A percentile compares a stretch with the other conserved stretches of the same genome.
Conservation (phyloP, 2,113 vertebrate genomes). For the Daboia siamensis region DNA sequence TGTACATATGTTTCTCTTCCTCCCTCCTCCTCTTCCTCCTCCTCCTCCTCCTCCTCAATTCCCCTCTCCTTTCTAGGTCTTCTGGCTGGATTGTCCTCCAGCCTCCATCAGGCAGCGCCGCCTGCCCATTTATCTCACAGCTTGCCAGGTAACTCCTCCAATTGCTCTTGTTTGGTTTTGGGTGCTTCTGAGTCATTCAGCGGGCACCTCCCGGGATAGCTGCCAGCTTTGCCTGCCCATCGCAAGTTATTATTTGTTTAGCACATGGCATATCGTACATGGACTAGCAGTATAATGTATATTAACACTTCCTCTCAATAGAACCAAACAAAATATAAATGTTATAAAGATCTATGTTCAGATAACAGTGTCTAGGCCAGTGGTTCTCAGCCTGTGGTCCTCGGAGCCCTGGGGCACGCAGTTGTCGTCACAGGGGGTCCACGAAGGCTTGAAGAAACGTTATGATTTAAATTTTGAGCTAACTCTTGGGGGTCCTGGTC, state of each 20-base stretch:
- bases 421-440: background rate
- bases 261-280: too few species aligned
- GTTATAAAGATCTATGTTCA: background rate
- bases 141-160: constrained; percentile 78
- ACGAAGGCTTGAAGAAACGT: background rate
- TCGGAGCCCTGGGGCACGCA: accelerated
- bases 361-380: background rate
- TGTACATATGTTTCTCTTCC: constrained; percentile 65
- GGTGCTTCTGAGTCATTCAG: background rate
- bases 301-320: background rate
- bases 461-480: background rate
- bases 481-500: background rate
- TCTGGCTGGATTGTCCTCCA: constrained; percentile 79
- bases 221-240: background rate
- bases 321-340: background rate
- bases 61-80: constrained; percentile 74
- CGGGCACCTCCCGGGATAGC: constrained; percentile 9
- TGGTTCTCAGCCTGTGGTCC: background rate
- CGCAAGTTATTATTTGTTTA: background rate
- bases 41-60: constrained; percentile 31
- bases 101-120: constrained; percentile 72
- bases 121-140: constrained; percentile 76
- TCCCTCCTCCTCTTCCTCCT: constrained; percentile 20
- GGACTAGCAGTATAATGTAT: background rate
- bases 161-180: constrained; percentile 29